These are phyloP conservation scores for Leptobrachium leishanense DNA, from an alignment of 2,113 vertebrate genomes.

Conservation along the genomic window DNA sequence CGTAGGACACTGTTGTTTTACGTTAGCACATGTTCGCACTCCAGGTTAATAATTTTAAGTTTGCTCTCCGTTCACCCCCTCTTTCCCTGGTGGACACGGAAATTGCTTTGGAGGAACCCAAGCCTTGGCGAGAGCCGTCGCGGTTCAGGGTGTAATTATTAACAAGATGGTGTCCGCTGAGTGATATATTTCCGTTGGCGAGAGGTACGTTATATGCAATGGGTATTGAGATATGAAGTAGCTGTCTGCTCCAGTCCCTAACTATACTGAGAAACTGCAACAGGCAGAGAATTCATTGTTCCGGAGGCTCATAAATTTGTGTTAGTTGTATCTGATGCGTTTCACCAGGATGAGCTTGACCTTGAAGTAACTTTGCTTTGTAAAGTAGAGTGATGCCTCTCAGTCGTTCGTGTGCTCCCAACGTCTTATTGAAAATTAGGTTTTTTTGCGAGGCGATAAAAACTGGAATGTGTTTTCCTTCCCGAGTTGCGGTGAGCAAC, in stretches of 20 bases:
- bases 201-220: conserved; percentile 21
- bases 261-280: conserved; percentile 39
- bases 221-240: conserved; percentile 50
- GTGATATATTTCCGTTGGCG: conserved; percentile 33
- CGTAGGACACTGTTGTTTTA: not conserved
- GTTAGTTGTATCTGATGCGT: conserved; percentile 25
- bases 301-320: not conserved
- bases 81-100: not conserved
- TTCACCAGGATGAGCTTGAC: conserved; percentile 19
- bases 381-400: conserved; percentile 6
- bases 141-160: conserved; percentile 34
- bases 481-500: not conserved
- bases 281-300: conserved; percentile 34
- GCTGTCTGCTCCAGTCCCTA: conserved; percentile 34
- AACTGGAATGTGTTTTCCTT: conserved; percentile 14
- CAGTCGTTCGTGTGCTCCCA: not conserved
- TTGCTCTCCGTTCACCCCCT: not conserved
- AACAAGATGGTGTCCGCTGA: conserved; percentile 16
- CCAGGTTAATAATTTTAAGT: not conserved
- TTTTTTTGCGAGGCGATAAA: conserved; percentile 13
- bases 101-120: conserved; percentile 7
- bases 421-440: conserved; percentile 28
- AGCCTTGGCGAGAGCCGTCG: not conserved
- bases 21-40: conserved; percentile 7
- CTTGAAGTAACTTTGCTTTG: conserved; percentile 21